Base-by-base conservation (phyloP, 2,797 vertebrate genomes). In the Craterocephalus amniculus region DNA sequence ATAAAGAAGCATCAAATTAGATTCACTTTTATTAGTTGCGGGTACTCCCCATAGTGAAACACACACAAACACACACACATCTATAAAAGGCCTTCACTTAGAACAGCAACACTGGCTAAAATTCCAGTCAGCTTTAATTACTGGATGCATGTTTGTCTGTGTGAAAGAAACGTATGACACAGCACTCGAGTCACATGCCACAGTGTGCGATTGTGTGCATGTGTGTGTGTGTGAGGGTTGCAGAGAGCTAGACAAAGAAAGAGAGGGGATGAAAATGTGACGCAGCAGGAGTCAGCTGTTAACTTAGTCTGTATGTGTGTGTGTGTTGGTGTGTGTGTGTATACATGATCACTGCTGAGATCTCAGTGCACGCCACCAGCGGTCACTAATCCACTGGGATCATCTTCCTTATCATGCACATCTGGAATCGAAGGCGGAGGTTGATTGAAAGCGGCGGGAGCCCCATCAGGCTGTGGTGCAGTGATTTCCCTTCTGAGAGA, bases 401-500 rank as follows among this genome's bases (percentile, higher is more conserved):
- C 61, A 36, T 70, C 70, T 35, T 76, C 72, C 64, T 64, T 54
- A 48, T 29, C 56, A 67, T 38, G 26, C 73, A 81, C 80, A 88
- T 90, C 79, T 87, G 84, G 79, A 80, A 36, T 26, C n/a, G 38
- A 54, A 78, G 63, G 40, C 57, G 57, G 70, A 63, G 61, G 62
- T 58, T 80, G 78, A 76, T 67, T 69, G 76, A 76, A 67, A 86
- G 79, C 78, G 48, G 78, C 54, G 69, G 18, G 11, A 68, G 70
- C 72, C 63, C 71, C 57, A 57, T 79, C 82, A 67, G 67, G 60
- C 82, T 78, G 65, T 85, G 91, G 66, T 87, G 90, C 90, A 91
- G 88, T 87, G 84, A 86, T 86, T 87, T 83, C 80, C 86, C 83
- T 72, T 64, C 61, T 67, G 79, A 81, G 68, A 76, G 80, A 86